These are phyloP conservation scores for Litoditis marina DNA, from an alignment of 2,888 invertebrate species.

Conservation along the genomic window DNA sequence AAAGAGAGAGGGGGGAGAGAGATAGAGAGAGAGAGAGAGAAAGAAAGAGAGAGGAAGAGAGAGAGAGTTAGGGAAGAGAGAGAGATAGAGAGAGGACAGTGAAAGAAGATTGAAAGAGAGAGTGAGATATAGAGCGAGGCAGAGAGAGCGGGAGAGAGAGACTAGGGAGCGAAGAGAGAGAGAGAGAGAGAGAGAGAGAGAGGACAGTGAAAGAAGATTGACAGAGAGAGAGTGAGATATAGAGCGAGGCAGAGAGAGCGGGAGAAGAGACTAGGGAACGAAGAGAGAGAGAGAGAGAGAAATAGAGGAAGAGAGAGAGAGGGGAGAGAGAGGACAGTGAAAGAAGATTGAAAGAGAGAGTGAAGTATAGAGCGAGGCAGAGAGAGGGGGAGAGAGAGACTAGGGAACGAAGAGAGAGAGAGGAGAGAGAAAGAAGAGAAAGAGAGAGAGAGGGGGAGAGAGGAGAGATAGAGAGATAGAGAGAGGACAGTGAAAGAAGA, in stretches of 20 bases:
- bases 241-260: no score
- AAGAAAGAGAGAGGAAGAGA: neutral
- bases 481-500: slow-evolving; percentile 2
- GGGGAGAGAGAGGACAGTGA: no score
- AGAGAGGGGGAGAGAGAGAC: neutral
- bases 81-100: slow-evolving; percentile 1
- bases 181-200: neutral
- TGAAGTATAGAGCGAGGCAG: neutral
- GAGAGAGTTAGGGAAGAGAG: slow-evolving; percentile 3
- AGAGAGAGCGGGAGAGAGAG: neutral
- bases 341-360: no score
- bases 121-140: neutral
- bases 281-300: slow-evolving; percentile 14
- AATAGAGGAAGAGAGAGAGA: slow-evolving; percentile 18
- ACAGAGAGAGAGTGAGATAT: no score
- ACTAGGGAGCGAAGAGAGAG: neutral
- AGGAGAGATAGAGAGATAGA: slow-evolving; percentile 12
- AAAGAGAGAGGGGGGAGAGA: slow-evolving; percentile 3
- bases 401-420: slow-evolving; percentile 4
- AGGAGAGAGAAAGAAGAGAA: slow-evolving; percentile 13
- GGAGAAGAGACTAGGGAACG: neutral
- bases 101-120: neutral
- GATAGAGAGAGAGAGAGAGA: slow-evolving; percentile 13
- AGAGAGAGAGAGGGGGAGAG: slow-evolving; percentile 18
- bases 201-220: no score